Evolutionary conservation across 2,888 invertebrate species (phyloP), one percentile per base, ranked within the genome.

Genomic region (Pyrrhosoma nymphula): DNA sequence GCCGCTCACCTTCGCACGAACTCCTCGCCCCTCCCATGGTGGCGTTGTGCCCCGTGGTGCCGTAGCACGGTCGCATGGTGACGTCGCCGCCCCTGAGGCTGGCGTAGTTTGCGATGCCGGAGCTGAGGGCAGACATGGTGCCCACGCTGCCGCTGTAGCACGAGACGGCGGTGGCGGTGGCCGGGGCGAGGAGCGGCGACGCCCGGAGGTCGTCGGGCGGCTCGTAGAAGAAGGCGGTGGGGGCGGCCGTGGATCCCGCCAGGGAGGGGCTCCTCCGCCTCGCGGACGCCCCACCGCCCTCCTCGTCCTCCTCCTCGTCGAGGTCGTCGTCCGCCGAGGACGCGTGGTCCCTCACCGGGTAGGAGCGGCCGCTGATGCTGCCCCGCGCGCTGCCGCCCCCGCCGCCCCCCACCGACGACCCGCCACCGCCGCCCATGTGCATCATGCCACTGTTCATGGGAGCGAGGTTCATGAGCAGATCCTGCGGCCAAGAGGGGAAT

Each of bases 401-500:
- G 97, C 90, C 97, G 97, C 93, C 69, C 26, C 93, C 93, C 20
- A 69, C 93, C n/a, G 93, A 93, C 16, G 93, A 93, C 26, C 93
- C 93, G 30, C 91, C 91, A 0, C 89, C 95, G 90, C 95, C 89
- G 47, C 95, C 93, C 95, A 95, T 82, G 90, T 96, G 96, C 95
- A 96, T 96, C 95, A 96, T 96, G 63, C 96, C 96, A 95, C 96
- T 97, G 96, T 97, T 97, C 96, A 97, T 97, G 56, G 97, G 97
- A 26, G 97, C 97, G 95, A 98, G 97, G 96, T 97, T 98, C 97
- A 97, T 97, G 95, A 98, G 97, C 55, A 98, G 97, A 96, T 97
- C 98, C 97, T 98, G 96, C 23, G 93, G 23, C 0, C 23, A 55
- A 89, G 26, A n/a, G 47, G 20, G 26, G 88, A 55, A 3, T 26